Evolutionary conservation across 2,888 invertebrate genomes (phyloP).

Genomic region (Pyrgus malvae): DNA sequence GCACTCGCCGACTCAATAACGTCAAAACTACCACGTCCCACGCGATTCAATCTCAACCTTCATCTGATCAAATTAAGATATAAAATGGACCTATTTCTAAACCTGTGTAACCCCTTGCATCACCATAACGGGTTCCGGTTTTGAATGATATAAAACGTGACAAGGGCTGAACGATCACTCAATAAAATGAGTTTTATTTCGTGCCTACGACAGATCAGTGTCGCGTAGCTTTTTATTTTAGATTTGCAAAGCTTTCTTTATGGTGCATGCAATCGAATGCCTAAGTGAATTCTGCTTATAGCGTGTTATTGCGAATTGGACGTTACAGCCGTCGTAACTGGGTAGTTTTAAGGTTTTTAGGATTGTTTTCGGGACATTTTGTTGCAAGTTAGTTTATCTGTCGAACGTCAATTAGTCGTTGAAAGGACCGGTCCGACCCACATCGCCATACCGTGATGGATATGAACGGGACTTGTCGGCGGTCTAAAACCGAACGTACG

Average conservation of each 20-base stretch:
- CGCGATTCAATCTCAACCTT: conserved; percentile 51
- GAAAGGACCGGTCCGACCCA: conserved; percentile 62
- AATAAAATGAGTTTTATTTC: conserved; percentile 76
- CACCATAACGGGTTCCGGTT: conserved; percentile 53
- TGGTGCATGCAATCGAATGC: conserved; percentile 53
- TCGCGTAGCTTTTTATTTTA: conserved; percentile 55
- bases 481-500: conserved; percentile 42
- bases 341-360: conserved; percentile 28
- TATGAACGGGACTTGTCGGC: conserved; percentile 51
- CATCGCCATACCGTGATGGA: conserved; percentile 53
- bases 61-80: conserved; percentile 51
- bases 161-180: conserved; percentile 66
- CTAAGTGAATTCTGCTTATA: conserved; percentile 53
- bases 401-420: conserved; percentile 71
- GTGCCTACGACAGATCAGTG: conserved; percentile 68
- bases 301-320: conserved; percentile 48
- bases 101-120: conserved; percentile 54
- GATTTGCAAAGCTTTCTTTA: conserved; percentile 57
- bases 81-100: conserved; percentile 44
- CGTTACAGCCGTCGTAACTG: conserved; percentile 43
- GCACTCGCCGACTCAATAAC: conserved; percentile 34
- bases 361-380: conserved; percentile 32
- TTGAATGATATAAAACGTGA: conserved; percentile 70
- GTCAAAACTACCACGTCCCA: conserved; percentile 42
- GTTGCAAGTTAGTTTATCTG: conserved; percentile 49